Conservation (phyloP, 2,797 vertebrate species). For the Philypnodon macrostomus region DNA sequence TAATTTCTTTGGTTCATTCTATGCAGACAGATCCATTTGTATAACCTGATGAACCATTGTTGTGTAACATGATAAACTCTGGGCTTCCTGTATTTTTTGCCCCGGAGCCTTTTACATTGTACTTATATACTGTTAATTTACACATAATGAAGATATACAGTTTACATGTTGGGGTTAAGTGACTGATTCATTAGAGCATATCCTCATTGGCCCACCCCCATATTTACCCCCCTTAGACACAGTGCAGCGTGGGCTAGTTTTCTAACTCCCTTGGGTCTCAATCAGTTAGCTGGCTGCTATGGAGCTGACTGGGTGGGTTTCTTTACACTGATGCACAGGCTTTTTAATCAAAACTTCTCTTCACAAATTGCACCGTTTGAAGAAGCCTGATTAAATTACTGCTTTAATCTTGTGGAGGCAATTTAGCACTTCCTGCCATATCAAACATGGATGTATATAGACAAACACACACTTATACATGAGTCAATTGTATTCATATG, state of each 20-base stretch:
- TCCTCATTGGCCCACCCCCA: conserved; percentile 2
- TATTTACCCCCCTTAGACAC: conserved; percentile 26
- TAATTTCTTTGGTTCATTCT: too few relatives aligned
- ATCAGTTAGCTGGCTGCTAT: conserved; percentile 58
- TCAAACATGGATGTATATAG: conserved; percentile 9
- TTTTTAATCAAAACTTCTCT: conserved; percentile 64
- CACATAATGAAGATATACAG: conserved; percentile 13
- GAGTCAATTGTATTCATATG: conserved; percentile 7
- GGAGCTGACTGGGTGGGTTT: conserved; percentile 38
- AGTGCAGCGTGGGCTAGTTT: conserved; percentile 19
- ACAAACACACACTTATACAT: conserved; percentile 14
- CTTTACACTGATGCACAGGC: conserved; percentile 37
- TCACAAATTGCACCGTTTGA: conserved; percentile 39
- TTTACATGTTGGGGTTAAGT: conserved; percentile 3
- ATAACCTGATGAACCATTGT: neutral
- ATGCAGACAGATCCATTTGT: conserved; percentile 1
- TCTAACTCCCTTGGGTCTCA: conserved; percentile 51
- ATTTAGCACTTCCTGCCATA: conserved; percentile 30
- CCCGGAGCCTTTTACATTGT: neutral
- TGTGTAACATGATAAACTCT: neutral
- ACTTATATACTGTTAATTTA: conserved; percentile 3
- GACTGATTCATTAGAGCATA: conserved; percentile 31
- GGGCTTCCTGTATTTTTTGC: neutral
- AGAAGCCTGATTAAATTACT: conserved; percentile 58
- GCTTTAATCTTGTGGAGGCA: conserved; percentile 55